phyloP scores from a whole-genome alignment of 2,888 invertebrate genomes.

The Hypolimnas misippus region DNA sequence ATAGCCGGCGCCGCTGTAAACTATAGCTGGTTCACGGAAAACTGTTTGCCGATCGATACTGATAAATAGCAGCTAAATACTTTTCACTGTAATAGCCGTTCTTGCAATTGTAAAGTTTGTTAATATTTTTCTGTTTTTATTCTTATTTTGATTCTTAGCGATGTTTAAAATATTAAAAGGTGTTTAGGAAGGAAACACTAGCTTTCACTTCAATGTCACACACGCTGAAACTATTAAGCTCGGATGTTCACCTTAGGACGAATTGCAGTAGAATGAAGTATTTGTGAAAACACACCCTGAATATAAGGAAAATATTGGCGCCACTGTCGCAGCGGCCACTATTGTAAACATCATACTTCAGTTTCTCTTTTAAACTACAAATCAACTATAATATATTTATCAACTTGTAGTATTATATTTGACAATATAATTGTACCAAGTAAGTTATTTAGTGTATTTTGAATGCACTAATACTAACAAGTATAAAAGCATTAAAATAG shows the following conservation, averaged over 20 bases:
- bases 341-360: slow-evolving; percentile 48
- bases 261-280: slow-evolving; percentile 80
- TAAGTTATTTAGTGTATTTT: not conserved
- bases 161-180: slow-evolving; percentile 47
- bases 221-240: slow-evolving; percentile 60
- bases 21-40: slow-evolving; percentile 40
- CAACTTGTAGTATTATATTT: not conserved
- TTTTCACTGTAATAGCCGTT: slow-evolving; percentile 48
- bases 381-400: too few relatives aligned
- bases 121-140: slow-evolving; percentile 38
- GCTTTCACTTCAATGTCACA: slow-evolving; percentile 80
- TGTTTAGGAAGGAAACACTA: slow-evolving; percentile 40
- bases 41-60: slow-evolving; percentile 60
- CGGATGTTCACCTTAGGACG: slow-evolving; percentile 80
- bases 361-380: not conserved
- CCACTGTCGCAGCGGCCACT: slow-evolving; percentile 65
- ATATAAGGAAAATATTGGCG: slow-evolving; percentile 82
- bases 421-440: too few relatives aligned
- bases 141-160: slow-evolving; percentile 48
- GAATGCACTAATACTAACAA: not conserved
- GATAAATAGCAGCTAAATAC: slow-evolving; percentile 37
- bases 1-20: slow-evolving; percentile 59
- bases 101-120: slow-evolving; percentile 16
- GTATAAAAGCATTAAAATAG: not conserved
- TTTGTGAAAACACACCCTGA: slow-evolving; percentile 81